Evolutionary conservation across 2,113 vertebrate genomes (phyloP), one percentile per base, ranked within the genome.

Genomic region (Toxotes jaculatrix): DNA sequence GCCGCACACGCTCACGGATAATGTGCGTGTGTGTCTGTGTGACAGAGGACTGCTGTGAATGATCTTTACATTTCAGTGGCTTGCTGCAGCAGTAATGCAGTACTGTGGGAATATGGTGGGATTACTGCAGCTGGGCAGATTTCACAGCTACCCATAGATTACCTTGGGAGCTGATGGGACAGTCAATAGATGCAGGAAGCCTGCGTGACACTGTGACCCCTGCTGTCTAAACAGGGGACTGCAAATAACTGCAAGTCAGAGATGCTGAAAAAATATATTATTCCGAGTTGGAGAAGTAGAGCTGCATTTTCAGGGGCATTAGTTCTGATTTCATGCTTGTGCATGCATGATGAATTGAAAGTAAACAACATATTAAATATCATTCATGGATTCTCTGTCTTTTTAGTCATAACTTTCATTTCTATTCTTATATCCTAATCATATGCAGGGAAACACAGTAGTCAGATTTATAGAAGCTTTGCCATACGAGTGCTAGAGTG

Each of bases 191-290:
- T 67, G 32, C 64, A 67, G 74, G 72, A 62, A 74, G 55, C 32
- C 55, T 66, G 73, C 32, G 32, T 77, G 80, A 74, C 76, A 79
- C 64, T 84, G 62, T 89, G 93, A 92, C 92, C 88, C 86, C 88
- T 93, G 88, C 90, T 91, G 93, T 87, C 78, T 71, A 74, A 78
- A 87, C 11, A 51, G n/a, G 80, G 87, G 42, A 92, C 67, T 90
- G 79, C 88, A 88, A 73, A 84, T 82, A 68, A 69, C 57, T 82
- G 34, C 64, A 77, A 2, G 16, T 79, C 71, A 83, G 7, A 59
- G 12, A 78, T 64, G 61, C 76, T 60, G 68, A 53, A 79, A 74
- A 27, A 27, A 27, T 1, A 27, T 27, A 27, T 1, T 27, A 27
- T 27, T 27, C 27, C 27, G 23, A 81, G 73, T 88, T 80, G 36